Evolutionary conservation across 2,888 invertebrate genomes (phyloP), one percentile per base, ranked within the genome.

Genomic region (Machimus rusticus): DNA sequence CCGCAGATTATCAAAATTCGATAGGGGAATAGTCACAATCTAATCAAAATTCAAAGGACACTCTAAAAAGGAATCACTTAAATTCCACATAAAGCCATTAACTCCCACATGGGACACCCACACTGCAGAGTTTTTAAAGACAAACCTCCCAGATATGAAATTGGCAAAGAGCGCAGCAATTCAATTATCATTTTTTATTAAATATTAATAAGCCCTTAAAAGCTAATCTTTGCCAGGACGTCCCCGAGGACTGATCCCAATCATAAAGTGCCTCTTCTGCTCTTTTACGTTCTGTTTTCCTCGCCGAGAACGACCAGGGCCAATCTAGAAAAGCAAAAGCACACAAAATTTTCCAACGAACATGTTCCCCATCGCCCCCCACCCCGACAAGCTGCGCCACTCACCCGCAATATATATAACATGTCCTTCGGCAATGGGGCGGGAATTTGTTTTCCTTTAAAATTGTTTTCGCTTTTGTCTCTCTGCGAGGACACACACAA

Each of bases 151-250:
- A 28, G 12, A 19, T 19, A 66, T 66, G 23, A 84, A 84, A 84
- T 66, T 37, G 19, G 57, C 28, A 37, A 37, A 82, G 37, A 84
- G 28, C 37, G 43, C 39, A 19, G 57, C 82, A 84, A 84, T 66
- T 84, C 82, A 84, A 84, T 84, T 84, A 84, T 84, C 82, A 66
- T 84, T 84, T 66, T 66, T 84, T 84, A 84, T 84, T 66, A 84
- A 84, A 84, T 84, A 84, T 84, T 84, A 84, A 84, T 84, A 31
- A 84, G 82, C 31, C 66, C 82, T 84, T 84, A 84, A 84, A 66
- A 84, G 82, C 66, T 66, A 84, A 84, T 57, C 82, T 84, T 66
- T 66, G 66, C 66, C 66, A 66, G 66, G 19, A 66, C 66, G 66
- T 66, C 77, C 39, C 77, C 77, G 23, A 77, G 77, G 77, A 39